These are phyloP conservation scores for Epinotia nisella DNA, from an alignment of 2,888 invertebrate species.

Conservation along the genomic window DNA sequence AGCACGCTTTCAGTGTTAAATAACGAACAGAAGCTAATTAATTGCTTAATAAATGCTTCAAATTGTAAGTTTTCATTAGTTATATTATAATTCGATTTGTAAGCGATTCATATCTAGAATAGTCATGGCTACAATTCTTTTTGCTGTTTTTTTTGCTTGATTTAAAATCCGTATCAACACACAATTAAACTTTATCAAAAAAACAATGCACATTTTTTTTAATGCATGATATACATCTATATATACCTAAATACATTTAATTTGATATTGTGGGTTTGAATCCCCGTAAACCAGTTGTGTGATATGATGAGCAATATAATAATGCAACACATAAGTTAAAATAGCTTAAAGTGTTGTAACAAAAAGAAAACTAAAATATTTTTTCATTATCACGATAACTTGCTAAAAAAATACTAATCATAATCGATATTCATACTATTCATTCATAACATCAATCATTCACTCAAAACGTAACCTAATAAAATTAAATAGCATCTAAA, in stretches of 20 bases:
- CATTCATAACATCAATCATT: conserved; percentile 29
- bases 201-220: too few species aligned
- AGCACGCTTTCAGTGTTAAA: conserved; percentile 74
- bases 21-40: conserved; percentile 44
- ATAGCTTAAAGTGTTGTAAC: too few species aligned
- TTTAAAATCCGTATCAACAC: background rate
- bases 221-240: too few species aligned
- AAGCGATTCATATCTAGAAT: background rate
- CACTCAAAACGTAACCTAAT: conserved; percentile 29
- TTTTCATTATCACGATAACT: background rate
- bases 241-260: too few species aligned
- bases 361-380: too few species aligned
- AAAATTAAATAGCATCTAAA: conserved; percentile 28
- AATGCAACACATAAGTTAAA: too few species aligned
- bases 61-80: conserved; percentile 43
- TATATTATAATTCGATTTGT: background rate
- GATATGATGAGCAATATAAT: too few species aligned
- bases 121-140: background rate
- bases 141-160: background rate
- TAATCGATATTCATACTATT: conserved; percentile 35
- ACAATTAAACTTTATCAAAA: too few species aligned
- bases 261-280: too few species aligned
- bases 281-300: too few species aligned
- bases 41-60: conserved; percentile 54
- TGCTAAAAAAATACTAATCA: background rate